phyloP scores from a whole-genome alignment of 2,113 vertebrate genomes.

The Eulacestoma nigropectus region DNA sequence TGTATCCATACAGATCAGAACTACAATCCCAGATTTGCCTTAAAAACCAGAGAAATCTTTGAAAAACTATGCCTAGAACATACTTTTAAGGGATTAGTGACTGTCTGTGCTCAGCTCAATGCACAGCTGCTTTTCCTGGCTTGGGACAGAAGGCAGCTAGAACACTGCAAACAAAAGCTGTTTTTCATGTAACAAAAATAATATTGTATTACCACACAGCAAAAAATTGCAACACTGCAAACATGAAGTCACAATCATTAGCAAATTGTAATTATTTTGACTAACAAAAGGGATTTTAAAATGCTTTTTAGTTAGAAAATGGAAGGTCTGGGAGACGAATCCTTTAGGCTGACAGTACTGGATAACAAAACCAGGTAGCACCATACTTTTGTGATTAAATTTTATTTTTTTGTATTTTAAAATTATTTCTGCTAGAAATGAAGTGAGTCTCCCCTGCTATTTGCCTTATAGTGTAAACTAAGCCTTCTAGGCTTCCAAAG shows the following conservation, averaged over 20 bases:
- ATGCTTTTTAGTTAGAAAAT: neutral
- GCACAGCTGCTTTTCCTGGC: neutral
- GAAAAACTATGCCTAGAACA: neutral
- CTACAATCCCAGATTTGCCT: neutral
- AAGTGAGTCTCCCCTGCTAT: neutral
- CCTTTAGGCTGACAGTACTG: neutral
- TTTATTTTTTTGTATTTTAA: neutral
- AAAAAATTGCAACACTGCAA: neutral
- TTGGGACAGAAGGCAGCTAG: neutral
- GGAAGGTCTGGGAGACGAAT: neutral
- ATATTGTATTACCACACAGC: neutral
- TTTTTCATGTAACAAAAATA: neutral
- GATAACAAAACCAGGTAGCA: neutral
- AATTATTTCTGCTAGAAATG: neutral
- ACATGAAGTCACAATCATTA: neutral
- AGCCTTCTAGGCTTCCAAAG: neutral
- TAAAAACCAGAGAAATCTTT: neutral
- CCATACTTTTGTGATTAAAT: neutral
- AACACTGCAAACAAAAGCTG: neutral
- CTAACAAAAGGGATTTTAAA: neutral
- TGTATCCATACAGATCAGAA: neutral
- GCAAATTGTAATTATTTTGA: neutral
- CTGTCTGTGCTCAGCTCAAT: neutral
- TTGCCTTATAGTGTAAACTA: neutral
- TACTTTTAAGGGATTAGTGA: neutral